Conservation (phyloP, 2,113 vertebrate genomes). For the Grantiella picta region DNA sequence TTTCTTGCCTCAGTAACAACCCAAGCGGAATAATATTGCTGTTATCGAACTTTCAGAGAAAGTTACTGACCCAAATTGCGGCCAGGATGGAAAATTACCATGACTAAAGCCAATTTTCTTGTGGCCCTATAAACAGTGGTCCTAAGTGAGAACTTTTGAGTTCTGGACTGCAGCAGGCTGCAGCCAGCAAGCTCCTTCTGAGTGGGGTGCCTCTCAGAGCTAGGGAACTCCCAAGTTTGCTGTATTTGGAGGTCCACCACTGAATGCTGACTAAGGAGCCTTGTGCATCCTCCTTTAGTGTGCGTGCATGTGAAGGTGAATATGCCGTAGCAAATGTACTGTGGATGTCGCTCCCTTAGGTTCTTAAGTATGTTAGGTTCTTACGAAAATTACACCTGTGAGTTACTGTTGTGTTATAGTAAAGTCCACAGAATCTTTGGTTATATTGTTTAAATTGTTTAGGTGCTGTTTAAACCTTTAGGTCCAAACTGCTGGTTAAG, state of each 20-base stretch:
- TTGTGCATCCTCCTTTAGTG: neutral
- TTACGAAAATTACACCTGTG: neutral
- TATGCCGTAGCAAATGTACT: neutral
- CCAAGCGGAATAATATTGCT: neutral
- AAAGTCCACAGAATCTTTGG: neutral
- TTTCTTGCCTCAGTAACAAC: neutral
- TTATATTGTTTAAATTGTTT: neutral
- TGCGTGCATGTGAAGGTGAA: neutral
- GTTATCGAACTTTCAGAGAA: neutral
- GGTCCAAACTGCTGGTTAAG: neutral
- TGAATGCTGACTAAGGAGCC: neutral
- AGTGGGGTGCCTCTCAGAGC: neutral
- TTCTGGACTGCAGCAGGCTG: neutral
- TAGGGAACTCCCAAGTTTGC: neutral
- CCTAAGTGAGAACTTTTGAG: neutral
- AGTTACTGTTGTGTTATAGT: neutral
- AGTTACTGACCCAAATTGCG: neutral
- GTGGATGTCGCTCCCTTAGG: neutral
- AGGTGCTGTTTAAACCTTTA: neutral
- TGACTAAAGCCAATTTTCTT: neutral
- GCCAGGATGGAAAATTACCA: neutral
- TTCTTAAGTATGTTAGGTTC: neutral
- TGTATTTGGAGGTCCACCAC: accelerated
- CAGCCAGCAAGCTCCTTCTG: neutral
- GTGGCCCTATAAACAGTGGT: neutral